phyloP scores from a whole-genome alignment of 2,113 vertebrate genomes.

The Amphiprion ocellaris region DNA sequence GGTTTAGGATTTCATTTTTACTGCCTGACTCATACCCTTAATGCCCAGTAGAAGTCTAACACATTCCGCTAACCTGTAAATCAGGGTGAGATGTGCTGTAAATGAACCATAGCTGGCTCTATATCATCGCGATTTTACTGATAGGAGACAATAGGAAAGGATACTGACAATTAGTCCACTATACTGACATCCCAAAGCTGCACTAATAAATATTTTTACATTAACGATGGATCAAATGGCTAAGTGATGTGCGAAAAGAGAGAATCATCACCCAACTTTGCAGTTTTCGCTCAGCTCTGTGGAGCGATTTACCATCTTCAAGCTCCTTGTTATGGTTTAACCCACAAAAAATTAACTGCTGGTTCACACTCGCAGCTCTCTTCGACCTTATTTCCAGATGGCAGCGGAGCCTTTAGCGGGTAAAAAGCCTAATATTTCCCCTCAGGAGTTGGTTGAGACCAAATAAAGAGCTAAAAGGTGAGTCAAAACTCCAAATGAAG shows the following conservation, averaged over 20 bases:
- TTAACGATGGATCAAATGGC: too few species aligned
- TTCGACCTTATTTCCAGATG: neutral
- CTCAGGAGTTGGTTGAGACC: neutral
- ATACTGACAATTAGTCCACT: too few species aligned
- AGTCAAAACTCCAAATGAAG: neutral
- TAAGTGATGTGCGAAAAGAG: too few species aligned
- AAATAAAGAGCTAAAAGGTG: neutral
- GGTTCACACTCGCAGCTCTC: neutral
- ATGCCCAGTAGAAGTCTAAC: neutral
- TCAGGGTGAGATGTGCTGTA: neutral
- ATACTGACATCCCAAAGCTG: too few species aligned
- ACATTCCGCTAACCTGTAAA: neutral
- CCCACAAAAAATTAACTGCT: neutral
- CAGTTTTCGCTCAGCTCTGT: too few species aligned
- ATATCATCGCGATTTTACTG: neutral
- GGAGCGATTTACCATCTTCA: too few species aligned
- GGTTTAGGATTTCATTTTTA: conserved; percentile 14
- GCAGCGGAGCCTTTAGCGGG: too few species aligned
- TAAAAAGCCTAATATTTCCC: neutral
- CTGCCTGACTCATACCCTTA: conserved; percentile 14
- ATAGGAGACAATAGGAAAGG: neutral
- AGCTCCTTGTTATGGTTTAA: too few species aligned
- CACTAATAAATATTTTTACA: too few species aligned
- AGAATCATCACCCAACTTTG: too few species aligned
- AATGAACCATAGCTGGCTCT: neutral